These are phyloP conservation scores for Metridium senile DNA, from an alignment of 92 coral and sea anemone genomes.

Conservation along the genomic window DNA sequence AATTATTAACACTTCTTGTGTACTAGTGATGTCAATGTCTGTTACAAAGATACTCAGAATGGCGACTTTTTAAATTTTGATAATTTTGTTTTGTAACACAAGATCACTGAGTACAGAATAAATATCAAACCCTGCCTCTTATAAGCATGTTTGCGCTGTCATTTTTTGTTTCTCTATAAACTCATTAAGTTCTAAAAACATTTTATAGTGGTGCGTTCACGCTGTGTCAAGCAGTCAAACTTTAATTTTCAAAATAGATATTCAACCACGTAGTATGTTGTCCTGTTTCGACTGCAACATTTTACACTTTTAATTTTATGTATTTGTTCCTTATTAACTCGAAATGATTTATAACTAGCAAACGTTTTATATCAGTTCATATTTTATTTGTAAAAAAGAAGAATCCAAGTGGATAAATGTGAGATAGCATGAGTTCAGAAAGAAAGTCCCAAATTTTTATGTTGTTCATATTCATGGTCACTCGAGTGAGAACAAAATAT, in stretches of 20 bases:
- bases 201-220: background rate
- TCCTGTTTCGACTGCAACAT: no score
- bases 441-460: no score
- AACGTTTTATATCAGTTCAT: no score
- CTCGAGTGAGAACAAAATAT: no score
- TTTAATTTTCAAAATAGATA: background rate
- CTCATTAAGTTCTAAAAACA: background rate
- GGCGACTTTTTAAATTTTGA: background rate
- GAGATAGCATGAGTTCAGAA: no score
- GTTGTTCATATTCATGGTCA: no score
- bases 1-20: background rate
- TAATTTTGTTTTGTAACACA: background rate
- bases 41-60: background rate
- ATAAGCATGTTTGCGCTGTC: background rate
- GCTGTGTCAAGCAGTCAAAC: background rate
- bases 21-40: background rate
- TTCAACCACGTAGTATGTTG: background rate
- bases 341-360: background rate
- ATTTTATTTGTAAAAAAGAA: no score
- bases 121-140: background rate
- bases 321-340: background rate
- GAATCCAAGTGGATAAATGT: no score
- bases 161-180: slow-evolving; percentile 1
- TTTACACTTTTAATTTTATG: background rate
- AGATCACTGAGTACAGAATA: background rate